Evolutionary conservation across 2,888 invertebrate species (phyloP).

Genomic region (Fragum fragum): DNA sequence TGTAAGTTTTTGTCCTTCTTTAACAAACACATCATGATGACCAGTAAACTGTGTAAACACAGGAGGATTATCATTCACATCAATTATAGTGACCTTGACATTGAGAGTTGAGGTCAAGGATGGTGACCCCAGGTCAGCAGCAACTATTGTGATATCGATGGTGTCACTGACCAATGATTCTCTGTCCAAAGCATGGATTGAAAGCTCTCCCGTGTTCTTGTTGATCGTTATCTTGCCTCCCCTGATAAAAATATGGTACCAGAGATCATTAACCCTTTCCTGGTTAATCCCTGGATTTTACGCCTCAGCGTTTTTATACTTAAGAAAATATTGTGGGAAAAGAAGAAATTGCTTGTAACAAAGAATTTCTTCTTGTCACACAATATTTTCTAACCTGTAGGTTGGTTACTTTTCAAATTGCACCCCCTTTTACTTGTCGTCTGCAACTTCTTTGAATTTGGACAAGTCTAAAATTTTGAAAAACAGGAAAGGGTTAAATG

Average conservation of each 20-base stretch:
- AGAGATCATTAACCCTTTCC: too few species aligned
- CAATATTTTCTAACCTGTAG: too few species aligned
- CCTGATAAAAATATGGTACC: neutral
- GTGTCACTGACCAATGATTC: neutral
- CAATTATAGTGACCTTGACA: conserved; percentile 30
- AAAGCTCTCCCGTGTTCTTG: neutral
- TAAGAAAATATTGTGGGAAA: too few species aligned
- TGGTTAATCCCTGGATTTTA: too few species aligned
- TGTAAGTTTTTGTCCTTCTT: neutral
- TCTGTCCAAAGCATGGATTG: conserved; percentile 12
- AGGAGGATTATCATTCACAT: conserved; percentile 41
- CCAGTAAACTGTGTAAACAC: neutral
- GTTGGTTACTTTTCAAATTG: too few species aligned
- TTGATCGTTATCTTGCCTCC: neutral
- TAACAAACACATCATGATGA: neutral
- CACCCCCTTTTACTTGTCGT: too few species aligned
- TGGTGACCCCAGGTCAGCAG: conserved; percentile 35
- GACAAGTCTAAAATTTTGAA: too few species aligned
- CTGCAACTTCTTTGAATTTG: too few species aligned
- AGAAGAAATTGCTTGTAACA: too few species aligned
- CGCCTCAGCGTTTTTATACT: too few species aligned
- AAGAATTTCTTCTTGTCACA: too few species aligned
- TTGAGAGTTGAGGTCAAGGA: conserved; percentile 6
- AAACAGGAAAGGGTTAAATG: too few species aligned
- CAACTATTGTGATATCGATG: conserved; percentile 26